Evolutionary conservation across 2,113 vertebrate species (phyloP).

Genomic region (Podarcis muralis): DNA sequence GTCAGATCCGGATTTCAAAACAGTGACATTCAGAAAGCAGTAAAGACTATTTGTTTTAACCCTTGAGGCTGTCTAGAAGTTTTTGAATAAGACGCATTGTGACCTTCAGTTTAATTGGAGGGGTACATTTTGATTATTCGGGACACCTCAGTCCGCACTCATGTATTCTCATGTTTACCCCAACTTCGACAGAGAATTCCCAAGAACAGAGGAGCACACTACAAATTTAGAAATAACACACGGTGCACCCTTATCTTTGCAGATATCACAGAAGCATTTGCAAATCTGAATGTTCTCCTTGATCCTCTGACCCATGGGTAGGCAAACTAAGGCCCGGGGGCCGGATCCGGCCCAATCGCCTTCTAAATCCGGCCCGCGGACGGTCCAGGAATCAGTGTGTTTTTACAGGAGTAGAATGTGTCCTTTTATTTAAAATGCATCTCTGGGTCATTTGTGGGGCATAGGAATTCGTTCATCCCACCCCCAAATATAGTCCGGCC

Average conservation of each 20-base stretch:
- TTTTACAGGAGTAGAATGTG: too few species aligned
- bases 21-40: constrained; percentile 13
- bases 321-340: too few species aligned
- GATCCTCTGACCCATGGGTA: too few species aligned
- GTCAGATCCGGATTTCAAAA: not conserved
- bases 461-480: too few species aligned
- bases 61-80: not conserved
- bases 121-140: not conserved
- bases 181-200: not conserved
- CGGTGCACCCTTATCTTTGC: not conserved
- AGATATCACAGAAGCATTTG: not conserved
- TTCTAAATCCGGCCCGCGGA: too few species aligned
- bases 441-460: too few species aligned
- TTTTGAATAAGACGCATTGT: not conserved
- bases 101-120: not conserved
- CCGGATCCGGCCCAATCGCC: too few species aligned
- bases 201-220: not conserved
- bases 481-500: too few species aligned
- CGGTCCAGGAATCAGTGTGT: too few species aligned
- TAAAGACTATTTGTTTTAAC: not conserved
- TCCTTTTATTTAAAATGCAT: too few species aligned
- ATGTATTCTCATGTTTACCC: not conserved
- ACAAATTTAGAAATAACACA: not conserved
- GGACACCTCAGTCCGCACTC: not conserved
- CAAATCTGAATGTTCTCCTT: not conserved